These are phyloP conservation scores for Leptinotarsa texana DNA, from an alignment of 1,140 invertebrate species.

Conservation along the genomic window DNA sequence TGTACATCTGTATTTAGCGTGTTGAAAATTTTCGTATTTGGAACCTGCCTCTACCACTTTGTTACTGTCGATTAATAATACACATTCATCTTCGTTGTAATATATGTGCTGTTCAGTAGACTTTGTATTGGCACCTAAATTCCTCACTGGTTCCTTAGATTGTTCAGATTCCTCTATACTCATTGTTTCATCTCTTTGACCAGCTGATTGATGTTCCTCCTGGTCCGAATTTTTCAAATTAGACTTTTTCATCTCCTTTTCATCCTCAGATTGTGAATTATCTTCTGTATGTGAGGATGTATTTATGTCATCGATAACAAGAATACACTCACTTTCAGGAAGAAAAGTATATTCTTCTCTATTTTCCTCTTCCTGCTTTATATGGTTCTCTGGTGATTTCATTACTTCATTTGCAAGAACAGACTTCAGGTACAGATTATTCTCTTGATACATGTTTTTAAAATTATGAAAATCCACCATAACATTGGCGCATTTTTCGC, in stretches of 20 bases:
- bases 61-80: not conserved
- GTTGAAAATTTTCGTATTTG: not conserved
- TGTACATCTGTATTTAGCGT: not conserved
- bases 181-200: too few relatives aligned
- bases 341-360: not conserved
- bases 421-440: not conserved
- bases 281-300: too few relatives aligned
- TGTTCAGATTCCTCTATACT: too few relatives aligned
- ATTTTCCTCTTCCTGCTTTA: not conserved
- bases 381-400: not conserved
- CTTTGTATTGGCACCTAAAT: too few relatives aligned
- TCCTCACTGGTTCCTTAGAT: too few relatives aligned
- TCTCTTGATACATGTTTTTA: not conserved
- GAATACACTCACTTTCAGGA: not conserved
- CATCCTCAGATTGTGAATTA: too few relatives aligned
- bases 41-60: not conserved
- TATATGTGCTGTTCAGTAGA: too few relatives aligned
- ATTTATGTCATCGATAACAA: not conserved
- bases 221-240: too few relatives aligned
- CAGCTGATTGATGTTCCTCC: too few relatives aligned
- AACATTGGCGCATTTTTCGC: not conserved
- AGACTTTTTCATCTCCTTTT: too few relatives aligned
- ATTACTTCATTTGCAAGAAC: not conserved
- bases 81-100: not conserved
- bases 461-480: not conserved